phyloP scores from a whole-genome alignment of 1,140 invertebrate genomes.

The Microvelia longipes region DNA sequence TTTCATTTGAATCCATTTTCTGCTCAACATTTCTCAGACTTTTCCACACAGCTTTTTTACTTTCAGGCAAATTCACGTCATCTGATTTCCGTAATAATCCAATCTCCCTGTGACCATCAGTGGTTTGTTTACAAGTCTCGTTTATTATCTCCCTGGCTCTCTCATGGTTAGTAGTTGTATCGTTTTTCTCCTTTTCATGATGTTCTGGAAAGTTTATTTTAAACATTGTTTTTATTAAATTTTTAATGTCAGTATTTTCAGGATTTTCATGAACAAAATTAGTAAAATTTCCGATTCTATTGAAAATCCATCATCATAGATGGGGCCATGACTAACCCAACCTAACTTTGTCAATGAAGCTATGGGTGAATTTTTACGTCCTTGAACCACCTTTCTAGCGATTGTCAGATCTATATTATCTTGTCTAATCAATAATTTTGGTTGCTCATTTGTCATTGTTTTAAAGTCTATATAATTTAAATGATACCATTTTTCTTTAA shows the following conservation, averaged over 20 bases:
- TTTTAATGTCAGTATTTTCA: background rate
- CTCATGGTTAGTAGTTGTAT: background rate
- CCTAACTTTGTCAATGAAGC: background rate
- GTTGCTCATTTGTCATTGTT: background rate
- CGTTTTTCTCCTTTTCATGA: background rate
- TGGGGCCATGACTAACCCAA: background rate
- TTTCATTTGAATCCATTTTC: no score
- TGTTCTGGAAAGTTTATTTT: background rate
- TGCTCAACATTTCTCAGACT: no score
- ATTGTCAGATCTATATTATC: background rate
- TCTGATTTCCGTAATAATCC: background rate
- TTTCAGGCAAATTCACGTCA: background rate
- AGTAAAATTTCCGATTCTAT: background rate
- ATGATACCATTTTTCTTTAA: background rate
- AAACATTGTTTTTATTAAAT: background rate
- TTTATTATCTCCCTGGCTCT: background rate
- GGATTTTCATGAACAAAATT: background rate
- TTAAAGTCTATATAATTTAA: background rate
- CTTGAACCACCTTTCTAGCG: background rate
- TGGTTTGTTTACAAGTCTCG: background rate
- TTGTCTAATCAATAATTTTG: background rate
- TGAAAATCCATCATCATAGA: background rate
- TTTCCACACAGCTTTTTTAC: no score
- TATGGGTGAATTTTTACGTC: background rate
- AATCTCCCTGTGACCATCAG: background rate